Evolutionary conservation across 2,888 invertebrate genomes (phyloP).

Genomic region (Germaria angustata): DNA sequence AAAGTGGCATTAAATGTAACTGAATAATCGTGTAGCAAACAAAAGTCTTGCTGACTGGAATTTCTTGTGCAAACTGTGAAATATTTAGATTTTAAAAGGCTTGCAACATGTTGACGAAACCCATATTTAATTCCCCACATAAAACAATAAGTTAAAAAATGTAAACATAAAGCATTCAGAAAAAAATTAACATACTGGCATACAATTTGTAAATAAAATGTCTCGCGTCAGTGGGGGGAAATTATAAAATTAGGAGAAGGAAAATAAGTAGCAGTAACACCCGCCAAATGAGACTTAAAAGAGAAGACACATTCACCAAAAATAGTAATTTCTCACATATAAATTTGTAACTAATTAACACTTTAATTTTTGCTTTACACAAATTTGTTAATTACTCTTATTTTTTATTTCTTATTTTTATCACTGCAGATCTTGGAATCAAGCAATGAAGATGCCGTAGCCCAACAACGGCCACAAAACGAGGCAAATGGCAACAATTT

Average conservation of each 20-base stretch:
- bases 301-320: not conserved
- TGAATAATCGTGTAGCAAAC: slow-evolving; percentile 33
- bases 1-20: slow-evolving; percentile 54
- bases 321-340: slow-evolving; percentile 28
- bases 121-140: slow-evolving; percentile 30
- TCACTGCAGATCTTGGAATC: slow-evolving; percentile 78
- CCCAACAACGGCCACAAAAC: slow-evolving; percentile 71
- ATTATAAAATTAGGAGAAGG: slow-evolving; percentile 46
- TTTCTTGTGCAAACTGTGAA: slow-evolving; percentile 46
- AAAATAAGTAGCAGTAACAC: not conserved
- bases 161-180: slow-evolving; percentile 2
- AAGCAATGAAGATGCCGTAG: slow-evolving; percentile 76
- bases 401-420: slow-evolving; percentile 18
- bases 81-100: slow-evolving; percentile 42
- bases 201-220: slow-evolving; percentile 35
- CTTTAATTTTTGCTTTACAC: slow-evolving; percentile 6
- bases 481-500: slow-evolving; percentile 69
- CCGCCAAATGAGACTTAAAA: slow-evolving; percentile 10
- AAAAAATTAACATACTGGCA: slow-evolving; percentile 51
- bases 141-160: slow-evolving; percentile 15
- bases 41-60: slow-evolving; percentile 18
- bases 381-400: slow-evolving; percentile 21
- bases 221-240: slow-evolving; percentile 33
- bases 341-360: slow-evolving; percentile 51
- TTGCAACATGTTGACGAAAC: slow-evolving; percentile 56